Evolutionary conservation across 2,113 vertebrate species (phyloP).

Genomic region (Mellivora capensis): DNA sequence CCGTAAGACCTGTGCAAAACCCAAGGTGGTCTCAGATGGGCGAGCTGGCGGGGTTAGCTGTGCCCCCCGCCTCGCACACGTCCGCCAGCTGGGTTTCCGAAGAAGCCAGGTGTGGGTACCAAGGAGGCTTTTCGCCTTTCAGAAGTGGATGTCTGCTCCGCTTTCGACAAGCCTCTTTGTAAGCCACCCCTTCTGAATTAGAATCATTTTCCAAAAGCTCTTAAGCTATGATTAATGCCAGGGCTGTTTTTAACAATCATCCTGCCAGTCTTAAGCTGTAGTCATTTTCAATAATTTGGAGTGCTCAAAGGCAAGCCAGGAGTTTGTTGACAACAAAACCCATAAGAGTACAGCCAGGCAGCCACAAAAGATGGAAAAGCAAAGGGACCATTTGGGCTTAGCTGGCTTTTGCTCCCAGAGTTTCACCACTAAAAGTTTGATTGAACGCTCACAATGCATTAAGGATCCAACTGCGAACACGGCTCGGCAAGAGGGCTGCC

Average conservation of each 20-base stretch:
- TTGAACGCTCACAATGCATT: constrained; percentile 18
- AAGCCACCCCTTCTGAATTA: constrained; percentile 66
- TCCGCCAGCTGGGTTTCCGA: constrained; percentile 56
- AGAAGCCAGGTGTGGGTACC: constrained; percentile 36
- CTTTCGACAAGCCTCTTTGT: constrained; percentile 68
- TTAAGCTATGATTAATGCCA: constrained; percentile 67
- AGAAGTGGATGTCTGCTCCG: background rate
- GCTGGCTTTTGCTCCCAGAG: constrained; percentile 38
- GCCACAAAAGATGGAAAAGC: constrained; percentile 57
- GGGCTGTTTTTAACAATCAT: constrained; percentile 65
- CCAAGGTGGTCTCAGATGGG: background rate
- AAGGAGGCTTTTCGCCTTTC: constrained; percentile 12
- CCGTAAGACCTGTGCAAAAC: background rate
- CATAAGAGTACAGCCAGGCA: constrained; percentile 32
- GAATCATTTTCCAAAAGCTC: constrained; percentile 67
- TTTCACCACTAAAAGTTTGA: constrained; percentile 46
- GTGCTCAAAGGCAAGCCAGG: constrained; percentile 52
- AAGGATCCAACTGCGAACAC: constrained; percentile 51
- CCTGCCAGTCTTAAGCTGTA: constrained; percentile 69
- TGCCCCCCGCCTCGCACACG: background rate
- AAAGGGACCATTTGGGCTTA: constrained; percentile 17
- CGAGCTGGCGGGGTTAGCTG: background rate
- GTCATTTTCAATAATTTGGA: constrained; percentile 68
- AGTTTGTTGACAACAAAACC: constrained; percentile 59
- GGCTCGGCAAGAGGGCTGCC: constrained; percentile 38